Conservation (phyloP, 2,113 vertebrate genomes). For the Dicentrarchus labrax region DNA sequence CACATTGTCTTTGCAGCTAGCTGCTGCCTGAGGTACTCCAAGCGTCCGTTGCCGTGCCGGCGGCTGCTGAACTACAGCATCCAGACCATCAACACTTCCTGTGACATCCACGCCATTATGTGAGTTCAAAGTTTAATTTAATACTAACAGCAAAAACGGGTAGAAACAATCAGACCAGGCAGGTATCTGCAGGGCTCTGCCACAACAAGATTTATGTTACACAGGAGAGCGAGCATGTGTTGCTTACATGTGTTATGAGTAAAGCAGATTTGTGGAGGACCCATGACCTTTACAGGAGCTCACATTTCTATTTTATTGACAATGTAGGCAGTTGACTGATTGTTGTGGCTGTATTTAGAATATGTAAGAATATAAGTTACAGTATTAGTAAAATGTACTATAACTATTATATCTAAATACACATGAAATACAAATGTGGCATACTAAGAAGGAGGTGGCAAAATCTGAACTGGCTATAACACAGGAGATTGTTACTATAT, state of each 20-base stretch:
- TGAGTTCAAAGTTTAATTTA: constrained; percentile 58
- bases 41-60: constrained; percentile 2
- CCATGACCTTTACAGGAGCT: too few species aligned
- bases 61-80: constrained; percentile 60
- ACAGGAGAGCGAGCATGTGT: too few species aligned
- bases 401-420: too few species aligned
- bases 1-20: constrained; percentile 45
- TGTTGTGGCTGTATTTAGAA: neutral
- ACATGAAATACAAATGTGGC: neutral
- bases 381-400: too few species aligned
- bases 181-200: too few species aligned
- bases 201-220: too few species aligned
- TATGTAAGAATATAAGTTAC: neutral
- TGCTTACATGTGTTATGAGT: too few species aligned
- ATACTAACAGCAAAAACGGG: too few species aligned
- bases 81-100: constrained; percentile 68
- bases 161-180: too few species aligned
- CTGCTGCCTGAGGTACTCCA: constrained; percentile 76
- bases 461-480: neutral
- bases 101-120: constrained; percentile 81
- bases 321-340: neutral
- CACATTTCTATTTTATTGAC: neutral
- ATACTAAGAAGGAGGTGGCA: neutral
- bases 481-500: neutral
- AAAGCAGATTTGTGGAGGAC: too few species aligned